Evolutionary conservation across 2,888 invertebrate genomes (phyloP).

Genomic region (Venustoraphidia nigricollis): DNA sequence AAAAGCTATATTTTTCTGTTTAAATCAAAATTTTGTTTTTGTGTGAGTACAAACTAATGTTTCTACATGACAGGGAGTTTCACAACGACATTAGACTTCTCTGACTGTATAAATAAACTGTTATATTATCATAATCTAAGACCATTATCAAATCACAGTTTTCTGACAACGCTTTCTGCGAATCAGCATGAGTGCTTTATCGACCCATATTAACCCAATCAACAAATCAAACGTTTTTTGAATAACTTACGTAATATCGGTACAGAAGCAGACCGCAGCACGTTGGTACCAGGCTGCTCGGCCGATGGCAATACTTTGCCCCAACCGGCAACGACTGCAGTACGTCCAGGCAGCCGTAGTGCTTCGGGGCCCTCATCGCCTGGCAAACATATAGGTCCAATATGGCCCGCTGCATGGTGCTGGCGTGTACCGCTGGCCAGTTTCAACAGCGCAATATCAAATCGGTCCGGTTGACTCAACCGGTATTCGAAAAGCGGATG

Average conservation of each 20-base stretch:
- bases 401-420: conserved; percentile 38
- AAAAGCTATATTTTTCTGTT: no score
- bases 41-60: no score
- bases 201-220: no score
- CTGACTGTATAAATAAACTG: no score
- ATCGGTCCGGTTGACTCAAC: conserved; percentile 69
- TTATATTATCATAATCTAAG: no score
- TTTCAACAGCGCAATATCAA: conserved; percentile 59
- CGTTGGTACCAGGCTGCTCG: conserved; percentile 64
- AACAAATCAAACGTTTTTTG: background rate
- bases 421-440: conserved; percentile 37
- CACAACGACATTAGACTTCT: no score
- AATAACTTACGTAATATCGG: conserved; percentile 57
- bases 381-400: conserved; percentile 67
- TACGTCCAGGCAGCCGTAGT: conserved; percentile 33
- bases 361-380: conserved; percentile 15
- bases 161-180: no score
- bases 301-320: conserved; percentile 61
- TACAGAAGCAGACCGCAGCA: conserved; percentile 63
- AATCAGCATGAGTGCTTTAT: no score
- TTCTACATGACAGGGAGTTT: no score
- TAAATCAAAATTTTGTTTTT: no score
- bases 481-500: conserved; percentile 70
- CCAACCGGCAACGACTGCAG: conserved; percentile 66
- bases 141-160: no score